phyloP scores from a whole-genome alignment of 2,797 vertebrate genomes.

The Smutsia temminckii region DNA sequence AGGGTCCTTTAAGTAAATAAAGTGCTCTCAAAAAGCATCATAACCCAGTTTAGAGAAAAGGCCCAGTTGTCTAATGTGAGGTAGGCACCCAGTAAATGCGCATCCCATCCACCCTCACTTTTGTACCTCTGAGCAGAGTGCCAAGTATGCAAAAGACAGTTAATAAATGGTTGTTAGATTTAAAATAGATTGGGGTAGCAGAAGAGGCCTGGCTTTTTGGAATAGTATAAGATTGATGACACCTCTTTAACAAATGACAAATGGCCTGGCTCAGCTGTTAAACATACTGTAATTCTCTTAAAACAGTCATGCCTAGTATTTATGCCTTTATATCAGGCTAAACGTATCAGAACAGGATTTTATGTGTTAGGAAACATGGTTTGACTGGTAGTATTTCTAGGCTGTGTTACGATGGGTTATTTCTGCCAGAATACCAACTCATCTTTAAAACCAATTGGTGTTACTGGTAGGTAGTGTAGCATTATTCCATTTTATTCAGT shows the following conservation, averaged over 20 bases:
- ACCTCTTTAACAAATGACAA: constrained; percentile 47
- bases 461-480: neutral
- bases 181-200: neutral
- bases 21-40: neutral
- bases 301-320: constrained; percentile 34
- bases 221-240: constrained; percentile 27
- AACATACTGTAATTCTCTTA: constrained; percentile 36
- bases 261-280: constrained; percentile 7
- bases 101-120: neutral
- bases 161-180: neutral
- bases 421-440: neutral
- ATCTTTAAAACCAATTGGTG: neutral
- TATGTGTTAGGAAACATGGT: constrained; percentile 23
- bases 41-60: neutral
- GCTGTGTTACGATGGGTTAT: neutral
- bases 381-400: constrained; percentile 30
- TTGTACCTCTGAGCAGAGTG: neutral
- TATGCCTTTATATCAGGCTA: constrained; percentile 3
- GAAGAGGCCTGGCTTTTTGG: neutral
- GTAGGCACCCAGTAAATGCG: neutral
- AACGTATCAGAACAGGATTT: constrained; percentile 16
- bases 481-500: neutral
- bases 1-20: neutral
- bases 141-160: neutral
- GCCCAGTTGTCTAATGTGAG: neutral